Evolutionary conservation across 2,797 vertebrate genomes (phyloP).

Genomic region (Arremon brunneinucha): DNA sequence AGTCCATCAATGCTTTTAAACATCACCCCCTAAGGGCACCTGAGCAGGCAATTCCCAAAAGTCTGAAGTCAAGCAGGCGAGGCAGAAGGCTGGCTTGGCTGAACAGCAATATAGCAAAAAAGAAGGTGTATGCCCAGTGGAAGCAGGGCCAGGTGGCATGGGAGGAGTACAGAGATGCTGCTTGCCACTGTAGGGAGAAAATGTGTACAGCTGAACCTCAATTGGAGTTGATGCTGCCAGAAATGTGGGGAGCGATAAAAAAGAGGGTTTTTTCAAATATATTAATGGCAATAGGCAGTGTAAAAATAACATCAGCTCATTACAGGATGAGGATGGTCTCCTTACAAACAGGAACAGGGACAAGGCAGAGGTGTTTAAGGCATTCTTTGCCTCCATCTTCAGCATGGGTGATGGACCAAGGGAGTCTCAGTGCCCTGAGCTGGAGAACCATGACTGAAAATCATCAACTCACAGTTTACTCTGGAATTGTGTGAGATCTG

Average conservation of each 20-base stretch:
- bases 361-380: neutral
- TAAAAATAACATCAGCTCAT: neutral
- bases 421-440: neutral
- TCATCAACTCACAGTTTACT: neutral
- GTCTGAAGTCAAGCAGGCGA: neutral
- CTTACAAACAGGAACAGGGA: neutral
- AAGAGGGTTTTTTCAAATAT: neutral
- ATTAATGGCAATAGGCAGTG: neutral
- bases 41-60: neutral
- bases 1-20: neutral
- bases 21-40: neutral
- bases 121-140: neutral
- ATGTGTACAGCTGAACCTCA: rapidly evolving
- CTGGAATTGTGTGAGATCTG: neutral
- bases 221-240: neutral
- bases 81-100: neutral
- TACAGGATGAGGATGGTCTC: neutral
- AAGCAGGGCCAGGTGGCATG: neutral
- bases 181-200: neutral
- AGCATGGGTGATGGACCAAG: neutral
- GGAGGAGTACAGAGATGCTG: neutral
- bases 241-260: neutral
- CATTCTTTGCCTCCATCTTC: neutral
- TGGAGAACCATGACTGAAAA: neutral
- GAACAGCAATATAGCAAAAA: neutral